Conservation (phyloP, 2,113 vertebrate genomes). For the Hippolais icterina region DNA sequence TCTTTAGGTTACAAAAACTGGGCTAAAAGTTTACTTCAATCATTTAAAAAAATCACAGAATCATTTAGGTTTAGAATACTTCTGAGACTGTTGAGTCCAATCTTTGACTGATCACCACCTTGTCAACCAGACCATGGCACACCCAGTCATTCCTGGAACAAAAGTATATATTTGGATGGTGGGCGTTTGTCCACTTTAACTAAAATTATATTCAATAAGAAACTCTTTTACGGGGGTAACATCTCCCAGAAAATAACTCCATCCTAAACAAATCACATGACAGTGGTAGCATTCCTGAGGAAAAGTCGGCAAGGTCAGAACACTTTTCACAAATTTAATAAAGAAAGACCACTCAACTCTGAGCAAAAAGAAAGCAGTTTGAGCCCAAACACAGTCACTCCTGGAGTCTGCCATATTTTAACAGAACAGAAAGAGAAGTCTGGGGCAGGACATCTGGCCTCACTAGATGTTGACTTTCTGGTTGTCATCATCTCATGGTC, state of each 20-base stretch:
- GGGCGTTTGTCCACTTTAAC: not conserved
- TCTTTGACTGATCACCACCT: not conserved
- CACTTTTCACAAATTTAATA: not conserved
- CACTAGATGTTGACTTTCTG: not conserved
- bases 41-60: not conserved
- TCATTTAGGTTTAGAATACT: not conserved
- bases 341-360: not conserved
- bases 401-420: not conserved
- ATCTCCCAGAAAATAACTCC: not conserved
- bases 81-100: not conserved
- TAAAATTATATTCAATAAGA: not conserved
- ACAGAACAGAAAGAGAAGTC: not conserved
- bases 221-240: fast-evolving
- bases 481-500: not conserved
- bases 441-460: not conserved
- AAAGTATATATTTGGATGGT: not conserved
- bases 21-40: not conserved
- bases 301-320: not conserved
- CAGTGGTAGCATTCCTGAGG: not conserved
- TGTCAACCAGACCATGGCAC: not conserved
- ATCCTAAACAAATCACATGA: not conserved
- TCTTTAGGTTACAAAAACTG: not conserved
- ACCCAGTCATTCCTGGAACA: not conserved
- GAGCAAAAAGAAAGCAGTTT: not conserved
- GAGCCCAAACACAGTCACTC: not conserved